Base-by-base conservation (phyloP, 2,888 invertebrate species). In the Sesia apiformis region DNA sequence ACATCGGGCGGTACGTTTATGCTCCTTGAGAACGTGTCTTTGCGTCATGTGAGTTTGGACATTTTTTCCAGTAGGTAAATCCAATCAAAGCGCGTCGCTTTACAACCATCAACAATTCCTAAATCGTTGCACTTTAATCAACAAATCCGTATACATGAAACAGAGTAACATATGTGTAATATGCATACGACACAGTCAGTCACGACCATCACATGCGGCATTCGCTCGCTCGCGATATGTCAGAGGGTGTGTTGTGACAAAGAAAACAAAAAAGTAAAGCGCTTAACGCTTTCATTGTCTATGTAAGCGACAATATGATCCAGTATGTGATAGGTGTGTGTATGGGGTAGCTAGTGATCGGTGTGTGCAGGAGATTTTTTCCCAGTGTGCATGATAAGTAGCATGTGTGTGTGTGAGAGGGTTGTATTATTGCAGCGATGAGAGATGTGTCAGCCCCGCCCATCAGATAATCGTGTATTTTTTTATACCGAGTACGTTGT, bases 181-280 rank as follows among this genome's bases (percentile, higher is more conserved):
- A 7, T 43, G 43, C 8, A 43, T 7, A 43, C 43, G 43, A 43
- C 7, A 7, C 46, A 46, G 7, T 66, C 46, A 46, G 7, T 66
- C 65, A 4, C 46, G 4, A 46, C 7, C 46, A n/a, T 46, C n/a
- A n/a, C 46, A 46, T 6, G 46, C 23, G 8, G 46, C 8, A 4
- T 8, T n/a, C 43, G 43, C 8, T 43, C 23, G 23, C 8, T 43
- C 7, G 43, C 8, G 7, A 8, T 38, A 49, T 38, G 6, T 7
- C 41, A 68, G 72, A 76, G 46, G 23, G 78, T 71, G 66, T 67
- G 64, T 63, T 61, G 58, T 62, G 62, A 78, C 76, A 84, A 82
- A 80, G 74, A 70, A 74, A 70, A 80, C 74, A 82, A 85, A 83
- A 78, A 87, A 80, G 69, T 84, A 85, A 87, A 84, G 80, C 82